These are phyloP conservation scores for Cephus rjabovi DNA, from an alignment of 2,888 invertebrate genomes.

Conservation along the genomic window DNA sequence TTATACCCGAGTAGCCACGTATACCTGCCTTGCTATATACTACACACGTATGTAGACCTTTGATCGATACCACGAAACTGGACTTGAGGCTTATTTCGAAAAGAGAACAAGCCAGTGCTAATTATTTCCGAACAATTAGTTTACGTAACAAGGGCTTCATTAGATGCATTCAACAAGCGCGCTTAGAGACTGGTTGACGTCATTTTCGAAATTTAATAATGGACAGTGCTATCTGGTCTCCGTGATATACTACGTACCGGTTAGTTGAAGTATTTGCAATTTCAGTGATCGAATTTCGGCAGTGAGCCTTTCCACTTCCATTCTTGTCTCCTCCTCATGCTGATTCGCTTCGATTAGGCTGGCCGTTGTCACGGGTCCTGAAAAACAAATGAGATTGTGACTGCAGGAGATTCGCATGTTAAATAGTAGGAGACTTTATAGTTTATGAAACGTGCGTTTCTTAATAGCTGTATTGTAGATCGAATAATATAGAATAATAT, in stretches of 20 bases:
- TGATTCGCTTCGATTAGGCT: slow-evolving; percentile 69
- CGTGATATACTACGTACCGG: slow-evolving; percentile 59
- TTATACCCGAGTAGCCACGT: not conserved
- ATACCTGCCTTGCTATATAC: not conserved
- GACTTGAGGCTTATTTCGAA: not conserved
- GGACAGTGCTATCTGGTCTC: not conserved
- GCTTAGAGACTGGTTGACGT: not conserved
- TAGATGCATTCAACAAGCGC: not conserved
- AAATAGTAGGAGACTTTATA: slow-evolving; percentile 10
- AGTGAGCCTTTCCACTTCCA: slow-evolving; percentile 73
- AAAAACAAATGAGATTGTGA: slow-evolving; percentile 13
- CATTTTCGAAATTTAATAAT: not conserved
- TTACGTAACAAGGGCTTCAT: not conserved
- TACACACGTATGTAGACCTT: not conserved
- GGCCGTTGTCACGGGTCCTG: slow-evolving; percentile 59
- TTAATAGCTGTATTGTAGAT: not conserved
- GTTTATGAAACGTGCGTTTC: not conserved
- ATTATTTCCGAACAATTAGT: not conserved
- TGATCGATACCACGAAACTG: not conserved
- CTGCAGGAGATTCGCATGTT: not conserved
- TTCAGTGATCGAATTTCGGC: slow-evolving; percentile 74
- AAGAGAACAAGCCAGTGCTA: not conserved
- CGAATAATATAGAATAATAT: not conserved
- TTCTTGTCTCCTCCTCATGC: slow-evolving; percentile 72
- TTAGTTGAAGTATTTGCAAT: slow-evolving; percentile 71